Conservation (phyloP, 2,797 vertebrate genomes). For the Halcyon badia region DNA sequence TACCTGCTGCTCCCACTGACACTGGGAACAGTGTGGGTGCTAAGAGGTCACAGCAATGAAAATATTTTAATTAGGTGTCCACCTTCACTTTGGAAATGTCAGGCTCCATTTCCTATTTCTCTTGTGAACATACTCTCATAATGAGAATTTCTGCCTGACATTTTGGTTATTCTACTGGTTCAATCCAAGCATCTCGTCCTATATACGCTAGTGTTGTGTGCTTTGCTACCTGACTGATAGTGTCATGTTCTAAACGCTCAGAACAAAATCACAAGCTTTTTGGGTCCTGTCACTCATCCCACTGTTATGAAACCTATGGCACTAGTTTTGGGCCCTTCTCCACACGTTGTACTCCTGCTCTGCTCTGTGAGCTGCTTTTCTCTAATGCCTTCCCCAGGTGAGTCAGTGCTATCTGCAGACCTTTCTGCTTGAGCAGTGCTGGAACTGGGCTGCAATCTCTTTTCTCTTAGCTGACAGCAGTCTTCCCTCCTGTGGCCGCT, state of each 20-base stretch:
- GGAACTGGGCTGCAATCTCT: background rate
- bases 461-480: background rate
- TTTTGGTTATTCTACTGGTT: background rate
- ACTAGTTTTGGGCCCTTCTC: background rate
- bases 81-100: background rate
- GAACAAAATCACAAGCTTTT: background rate
- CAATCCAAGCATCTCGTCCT: background rate
- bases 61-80: background rate
- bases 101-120: background rate
- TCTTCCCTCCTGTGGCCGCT: background rate
- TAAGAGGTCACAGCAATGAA: background rate
- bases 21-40: background rate
- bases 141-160: background rate
- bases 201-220: background rate
- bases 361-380: background rate
- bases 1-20: background rate
- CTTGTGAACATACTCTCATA: background rate
- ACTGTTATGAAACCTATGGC: background rate
- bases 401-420: background rate
- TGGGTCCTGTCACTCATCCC: background rate
- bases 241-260: background rate
- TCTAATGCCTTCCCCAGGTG: background rate
- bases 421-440: background rate
- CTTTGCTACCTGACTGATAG: background rate
- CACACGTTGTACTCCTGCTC: background rate